Base-by-base conservation (phyloP, 2,888 invertebrate genomes). In the Lithophane leautieri region DNA sequence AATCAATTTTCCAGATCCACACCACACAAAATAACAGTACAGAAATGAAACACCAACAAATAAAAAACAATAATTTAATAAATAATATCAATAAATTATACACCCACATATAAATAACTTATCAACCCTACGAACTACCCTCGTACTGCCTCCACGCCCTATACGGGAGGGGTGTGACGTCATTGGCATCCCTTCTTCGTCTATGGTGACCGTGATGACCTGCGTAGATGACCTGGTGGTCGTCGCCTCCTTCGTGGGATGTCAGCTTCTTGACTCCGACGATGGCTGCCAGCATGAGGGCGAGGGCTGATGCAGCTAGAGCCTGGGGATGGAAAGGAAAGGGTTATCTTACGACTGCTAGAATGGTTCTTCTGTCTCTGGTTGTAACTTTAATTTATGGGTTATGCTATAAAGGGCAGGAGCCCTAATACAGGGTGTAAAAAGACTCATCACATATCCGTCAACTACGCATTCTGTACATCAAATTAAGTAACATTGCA, bases 221-320 rank as follows among this genome's bases (percentile, higher is more conserved):
- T 22, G 97, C 97, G 89, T 97, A 97, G 54, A 97, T 96, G 70
- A 96, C 95, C 87, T 97, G 97, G 83, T 97, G 97, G 73, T 97
- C 97, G 9, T 97, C 97, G 58, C 96, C 95, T 42, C 97, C 97
- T 8, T 97, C 97, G 42, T 97, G 97, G 3, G 97, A 97, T 0
- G 97, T 94, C 73, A 98, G 93, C 81, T 98, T 98, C 94, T 98
- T 98, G 61, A 98, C 95, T 4, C 98, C 98, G 1, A 98, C 97
- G 61, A 98, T 97, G n/a, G 97, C 97, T 61, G 98, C 98, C 74
- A 98, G 94, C 97, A 98, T 97, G 19, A 98, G 93, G 0, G 98
- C 98, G 74, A 98, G 92, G 1, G 98, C 97, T 65, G 98, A 98
- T 9, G 97, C 97, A 84, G 97, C 97, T 70, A 98, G 90, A 0